Conservation (phyloP, 2,113 vertebrate genomes). For the Andinoacara biseriatus region DNA sequence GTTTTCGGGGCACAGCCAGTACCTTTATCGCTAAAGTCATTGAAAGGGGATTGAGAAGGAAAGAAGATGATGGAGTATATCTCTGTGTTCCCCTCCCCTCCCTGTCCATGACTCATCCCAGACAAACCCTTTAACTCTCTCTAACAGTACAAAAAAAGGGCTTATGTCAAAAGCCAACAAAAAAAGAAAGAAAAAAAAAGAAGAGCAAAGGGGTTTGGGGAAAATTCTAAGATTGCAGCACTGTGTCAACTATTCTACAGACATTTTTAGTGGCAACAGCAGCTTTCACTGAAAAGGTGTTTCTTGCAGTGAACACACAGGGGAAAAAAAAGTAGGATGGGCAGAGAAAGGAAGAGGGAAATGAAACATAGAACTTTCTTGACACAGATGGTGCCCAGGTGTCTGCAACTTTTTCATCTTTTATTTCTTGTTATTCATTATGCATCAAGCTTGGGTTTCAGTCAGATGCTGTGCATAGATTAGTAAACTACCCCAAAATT, state of each 20-base stretch:
- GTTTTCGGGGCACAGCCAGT: constrained; percentile 7
- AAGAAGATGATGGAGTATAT: constrained; percentile 40
- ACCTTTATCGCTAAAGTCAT: constrained; percentile 46
- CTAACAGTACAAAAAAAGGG: constrained; percentile 36
- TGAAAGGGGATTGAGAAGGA: constrained; percentile 27
- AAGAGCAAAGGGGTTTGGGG: constrained; percentile 18
- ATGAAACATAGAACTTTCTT: constrained; percentile 54
- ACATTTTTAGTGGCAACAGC: constrained; percentile 12
- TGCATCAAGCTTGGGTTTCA: constrained; percentile 61
- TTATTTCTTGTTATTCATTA: constrained; percentile 75
- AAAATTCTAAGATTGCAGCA: constrained; percentile 42
- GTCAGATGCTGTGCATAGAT: constrained; percentile 68
- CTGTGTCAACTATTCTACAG: constrained; percentile 26
- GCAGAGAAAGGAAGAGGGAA: background rate
- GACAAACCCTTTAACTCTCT: constrained; percentile 42
- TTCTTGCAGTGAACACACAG: constrained; percentile 22
- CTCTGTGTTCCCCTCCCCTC: constrained; percentile 14
- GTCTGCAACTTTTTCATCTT: constrained; percentile 63
- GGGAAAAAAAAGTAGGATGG: constrained; percentile 18
- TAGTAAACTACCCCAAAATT: constrained; percentile 48
- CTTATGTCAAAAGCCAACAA: constrained; percentile 37
- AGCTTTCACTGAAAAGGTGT: constrained; percentile 24
- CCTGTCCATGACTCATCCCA: constrained; percentile 32
- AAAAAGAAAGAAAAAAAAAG: constrained; percentile 6
- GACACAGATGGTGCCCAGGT: constrained; percentile 69